A percentile compares a stretch with the other conserved stretches of the same genome.
phyloP scores from a whole-genome alignment of 1,140 invertebrate genomes.

The Bursaphelenchus mucronatus region DNA sequence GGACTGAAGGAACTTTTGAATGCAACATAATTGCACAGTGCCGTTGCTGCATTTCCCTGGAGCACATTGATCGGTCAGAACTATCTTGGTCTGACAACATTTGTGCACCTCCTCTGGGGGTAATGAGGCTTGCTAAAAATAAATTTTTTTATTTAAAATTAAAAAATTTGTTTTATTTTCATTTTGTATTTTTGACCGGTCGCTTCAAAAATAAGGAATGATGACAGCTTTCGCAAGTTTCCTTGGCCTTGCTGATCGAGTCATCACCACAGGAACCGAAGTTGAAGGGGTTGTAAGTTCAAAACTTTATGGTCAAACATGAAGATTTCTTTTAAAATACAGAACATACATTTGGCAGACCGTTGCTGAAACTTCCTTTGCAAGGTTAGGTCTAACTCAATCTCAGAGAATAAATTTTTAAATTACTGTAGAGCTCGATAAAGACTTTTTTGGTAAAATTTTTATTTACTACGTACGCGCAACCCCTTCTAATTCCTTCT shows the following conservation, averaged over 20 bases:
- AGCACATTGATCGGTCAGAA: constrained; percentile 55
- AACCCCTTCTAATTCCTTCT: too few species aligned
- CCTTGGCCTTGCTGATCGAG: constrained; percentile 4
- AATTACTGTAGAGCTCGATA: too few species aligned
- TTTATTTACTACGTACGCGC: too few species aligned
- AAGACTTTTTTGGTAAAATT: too few species aligned
- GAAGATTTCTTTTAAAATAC: too few species aligned
- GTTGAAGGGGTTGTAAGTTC: constrained; percentile 3
- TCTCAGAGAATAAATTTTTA: too few species aligned
- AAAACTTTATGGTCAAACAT: constrained; percentile 4
- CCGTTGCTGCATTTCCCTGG: constrained; percentile 57
- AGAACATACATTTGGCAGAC: too few species aligned
- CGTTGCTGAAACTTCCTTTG: too few species aligned
- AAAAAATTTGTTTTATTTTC: background rate
- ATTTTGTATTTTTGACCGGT: background rate
- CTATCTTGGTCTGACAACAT: constrained; percentile 50
- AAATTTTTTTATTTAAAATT: too few species aligned
- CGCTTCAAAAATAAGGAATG: background rate
- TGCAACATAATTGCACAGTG: constrained; percentile 55
- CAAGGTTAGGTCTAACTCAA: too few species aligned
- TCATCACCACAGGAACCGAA: constrained; percentile 19
- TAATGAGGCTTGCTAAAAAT: constrained; percentile 42
- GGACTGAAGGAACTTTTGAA: constrained; percentile 59
- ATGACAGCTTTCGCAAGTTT: background rate
- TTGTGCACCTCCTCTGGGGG: constrained; percentile 41